Percentiles rank a stretch among this genome's conserved stretches.
Evolutionary conservation across 1,140 invertebrate species (phyloP).

Genomic region (Leptopilina boulardi): DNA sequence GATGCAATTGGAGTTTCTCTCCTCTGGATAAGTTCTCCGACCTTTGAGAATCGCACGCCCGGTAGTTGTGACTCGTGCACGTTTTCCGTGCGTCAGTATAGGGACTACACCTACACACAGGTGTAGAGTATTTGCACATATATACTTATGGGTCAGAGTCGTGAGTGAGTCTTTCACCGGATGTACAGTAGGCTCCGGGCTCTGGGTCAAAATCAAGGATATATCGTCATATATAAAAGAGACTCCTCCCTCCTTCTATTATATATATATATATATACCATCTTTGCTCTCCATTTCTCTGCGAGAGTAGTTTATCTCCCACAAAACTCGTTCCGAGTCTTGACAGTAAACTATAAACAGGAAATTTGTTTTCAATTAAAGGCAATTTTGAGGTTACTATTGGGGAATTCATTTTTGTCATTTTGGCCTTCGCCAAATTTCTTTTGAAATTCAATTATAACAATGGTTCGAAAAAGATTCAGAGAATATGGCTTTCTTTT

Average conservation of each 20-base stretch:
- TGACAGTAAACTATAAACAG: no score
- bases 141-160: constrained; percentile 54
- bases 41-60: constrained; percentile 47
- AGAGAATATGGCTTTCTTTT: no score
- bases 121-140: constrained; percentile 33
- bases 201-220: constrained; percentile 62
- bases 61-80: constrained; percentile 38
- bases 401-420: no score
- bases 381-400: no score
- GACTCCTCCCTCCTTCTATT: constrained; percentile 28
- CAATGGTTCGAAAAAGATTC: no score
- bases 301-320: constrained; percentile 22
- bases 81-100: constrained; percentile 23
- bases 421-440: no score
- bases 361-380: no score
- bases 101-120: constrained; percentile 20
- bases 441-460: no score
- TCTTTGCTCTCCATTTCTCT: constrained; percentile 40
- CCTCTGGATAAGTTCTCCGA: constrained; percentile 41
- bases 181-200: constrained; percentile 51
- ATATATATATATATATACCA: no score
- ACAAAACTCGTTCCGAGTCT: constrained; percentile 5
- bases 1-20: constrained; percentile 30
- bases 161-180: constrained; percentile 58
- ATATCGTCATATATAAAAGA: constrained; percentile 39